phyloP scores from a whole-genome alignment of 2,797 vertebrate genomes.

The Cichlasoma orientale region DNA sequence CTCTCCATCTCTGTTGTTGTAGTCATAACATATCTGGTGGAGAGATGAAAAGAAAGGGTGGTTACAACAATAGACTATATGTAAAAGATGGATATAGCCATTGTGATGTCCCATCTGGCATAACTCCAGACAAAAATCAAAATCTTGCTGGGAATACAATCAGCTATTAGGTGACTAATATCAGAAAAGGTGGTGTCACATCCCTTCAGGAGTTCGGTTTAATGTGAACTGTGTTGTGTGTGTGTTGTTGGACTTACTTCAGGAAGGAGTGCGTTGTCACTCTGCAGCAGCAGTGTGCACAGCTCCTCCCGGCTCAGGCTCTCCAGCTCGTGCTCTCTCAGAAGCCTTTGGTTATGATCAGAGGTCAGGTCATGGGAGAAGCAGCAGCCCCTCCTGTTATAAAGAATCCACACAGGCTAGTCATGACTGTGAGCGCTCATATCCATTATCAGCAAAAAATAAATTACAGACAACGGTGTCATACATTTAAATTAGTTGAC shows the following conservation, averaged over 20 bases:
- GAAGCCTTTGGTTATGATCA: too few species aligned
- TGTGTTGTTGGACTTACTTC: background rate
- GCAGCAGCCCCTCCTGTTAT: too few species aligned
- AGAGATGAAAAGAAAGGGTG: background rate
- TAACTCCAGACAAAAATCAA: too few species aligned
- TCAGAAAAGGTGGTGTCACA: background rate
- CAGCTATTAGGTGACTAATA: too few species aligned
- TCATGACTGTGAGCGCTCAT: background rate
- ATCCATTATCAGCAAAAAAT: too few species aligned
- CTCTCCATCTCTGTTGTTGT: conserved; percentile 74
- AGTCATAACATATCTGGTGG: conserved; percentile 72
- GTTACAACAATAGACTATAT: background rate
- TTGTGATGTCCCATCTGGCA: too few species aligned
- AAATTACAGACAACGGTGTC: background rate
- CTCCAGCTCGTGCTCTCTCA: too few species aligned
- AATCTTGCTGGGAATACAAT: too few species aligned
- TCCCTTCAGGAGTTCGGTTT: background rate
- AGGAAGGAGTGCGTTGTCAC: rapidly evolving
- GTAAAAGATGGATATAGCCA: background rate
- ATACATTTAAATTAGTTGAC: background rate
- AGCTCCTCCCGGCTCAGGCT: too few species aligned
- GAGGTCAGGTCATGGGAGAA: too few species aligned
- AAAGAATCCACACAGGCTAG: rapidly evolving
- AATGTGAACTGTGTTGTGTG: too few species aligned
- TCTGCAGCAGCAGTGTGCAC: background rate